Conservation (phyloP, 2,113 vertebrate species). For the Indicator maculatus region DNA sequence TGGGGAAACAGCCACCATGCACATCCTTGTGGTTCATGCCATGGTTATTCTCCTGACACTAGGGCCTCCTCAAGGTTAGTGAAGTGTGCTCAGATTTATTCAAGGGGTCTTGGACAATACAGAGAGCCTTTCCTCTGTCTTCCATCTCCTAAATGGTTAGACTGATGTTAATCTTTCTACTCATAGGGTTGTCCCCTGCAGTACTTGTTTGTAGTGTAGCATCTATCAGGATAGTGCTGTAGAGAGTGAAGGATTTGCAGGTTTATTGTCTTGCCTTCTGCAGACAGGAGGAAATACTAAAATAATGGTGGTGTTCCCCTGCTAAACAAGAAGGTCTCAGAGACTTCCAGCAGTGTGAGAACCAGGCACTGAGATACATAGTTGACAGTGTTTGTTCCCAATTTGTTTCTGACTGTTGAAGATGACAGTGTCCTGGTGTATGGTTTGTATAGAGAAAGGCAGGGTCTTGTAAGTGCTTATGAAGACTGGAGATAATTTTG, state of each 20-base stretch:
- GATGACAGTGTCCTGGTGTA: background rate
- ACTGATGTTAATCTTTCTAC: background rate
- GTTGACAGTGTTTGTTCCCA: background rate
- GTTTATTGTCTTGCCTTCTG: background rate
- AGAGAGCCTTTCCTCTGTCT: background rate
- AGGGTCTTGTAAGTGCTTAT: background rate
- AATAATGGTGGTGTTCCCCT: background rate
- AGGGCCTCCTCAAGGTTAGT: slow-evolving; percentile 89
- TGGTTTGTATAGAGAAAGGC: background rate
- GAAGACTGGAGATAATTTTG: background rate
- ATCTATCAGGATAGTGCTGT: background rate
- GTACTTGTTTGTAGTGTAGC: background rate
- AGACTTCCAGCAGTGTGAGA: background rate
- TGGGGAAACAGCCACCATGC: slow-evolving; percentile 97
- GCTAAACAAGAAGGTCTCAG: background rate
- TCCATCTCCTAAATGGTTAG: background rate
- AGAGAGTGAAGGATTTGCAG: background rate
- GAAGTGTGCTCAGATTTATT: background rate
- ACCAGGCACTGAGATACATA: background rate
- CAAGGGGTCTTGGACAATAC: background rate
- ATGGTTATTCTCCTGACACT: slow-evolving; percentile 97
- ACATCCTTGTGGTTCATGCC: slow-evolving; percentile 96
- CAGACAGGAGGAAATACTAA: background rate
- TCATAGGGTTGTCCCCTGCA: background rate
- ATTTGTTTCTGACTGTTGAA: background rate